Percentiles rank a stretch among this genome's conserved stretches.
Conservation (phyloP, 2,797 vertebrate genomes). For the Chelon labrosus region DNA sequence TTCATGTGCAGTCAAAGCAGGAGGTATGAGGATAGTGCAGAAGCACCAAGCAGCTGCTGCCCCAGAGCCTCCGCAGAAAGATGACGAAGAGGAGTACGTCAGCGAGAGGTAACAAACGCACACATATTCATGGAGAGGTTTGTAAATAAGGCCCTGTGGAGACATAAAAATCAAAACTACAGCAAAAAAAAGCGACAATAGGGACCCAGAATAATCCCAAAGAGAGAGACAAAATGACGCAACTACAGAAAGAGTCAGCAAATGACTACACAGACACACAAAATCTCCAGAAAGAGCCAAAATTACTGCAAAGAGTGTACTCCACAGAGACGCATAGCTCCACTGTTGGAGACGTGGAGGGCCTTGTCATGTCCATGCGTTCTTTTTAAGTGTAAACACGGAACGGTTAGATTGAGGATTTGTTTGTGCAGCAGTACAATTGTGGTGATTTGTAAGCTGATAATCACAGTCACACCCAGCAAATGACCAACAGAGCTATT, state of each 20-base stretch:
- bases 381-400: background rate
- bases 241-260: background rate
- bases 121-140: background rate
- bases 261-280: background rate
- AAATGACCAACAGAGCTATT: conserved; percentile 40
- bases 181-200: background rate
- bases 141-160: background rate
- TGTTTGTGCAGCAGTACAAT: background rate
- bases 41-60: conserved; percentile 88
- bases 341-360: background rate
- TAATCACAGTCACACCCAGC: conserved; percentile 19
- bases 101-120: conserved; percentile 87
- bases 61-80: conserved; percentile 81
- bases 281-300: background rate
- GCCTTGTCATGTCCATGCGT: background rate
- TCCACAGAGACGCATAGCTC: background rate
- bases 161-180: too few species aligned
- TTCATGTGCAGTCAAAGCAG: conserved; percentile 90
- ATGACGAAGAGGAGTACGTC: conserved; percentile 93
- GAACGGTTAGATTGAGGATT: background rate
- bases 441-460: conserved; percentile 21
- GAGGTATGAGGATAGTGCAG: conserved; percentile 98
- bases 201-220: background rate
- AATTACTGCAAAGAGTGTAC: background rate
- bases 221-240: background rate